Percentiles rank a stretch among this genome's conserved stretches.
These are phyloP conservation scores for Dicycla oo DNA, from an alignment of 2,888 invertebrate species.

Conservation along the genomic window DNA sequence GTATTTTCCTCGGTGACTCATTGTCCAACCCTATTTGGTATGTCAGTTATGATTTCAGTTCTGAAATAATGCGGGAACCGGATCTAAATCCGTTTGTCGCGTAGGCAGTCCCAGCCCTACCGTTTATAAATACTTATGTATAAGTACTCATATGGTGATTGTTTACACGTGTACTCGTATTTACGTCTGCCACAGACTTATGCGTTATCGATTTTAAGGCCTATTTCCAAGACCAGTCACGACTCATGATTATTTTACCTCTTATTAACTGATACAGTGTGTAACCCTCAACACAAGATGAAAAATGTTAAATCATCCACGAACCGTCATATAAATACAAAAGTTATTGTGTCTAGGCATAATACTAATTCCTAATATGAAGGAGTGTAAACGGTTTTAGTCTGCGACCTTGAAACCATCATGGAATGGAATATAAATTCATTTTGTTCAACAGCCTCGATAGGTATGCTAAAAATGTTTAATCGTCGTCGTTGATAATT, in stretches of 20 bases:
- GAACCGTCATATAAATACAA: constrained; percentile 42
- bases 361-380: constrained; percentile 51
- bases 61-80: neutral
- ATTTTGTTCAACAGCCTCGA: constrained; percentile 42
- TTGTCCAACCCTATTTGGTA: neutral
- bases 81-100: constrained; percentile 1
- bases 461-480: constrained; percentile 36
- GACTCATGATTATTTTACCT: constrained; percentile 61
- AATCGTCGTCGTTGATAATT: constrained; percentile 33
- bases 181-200: constrained; percentile 28
- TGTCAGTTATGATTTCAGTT: neutral
- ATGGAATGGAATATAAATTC: constrained; percentile 49
- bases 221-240: constrained; percentile 72
- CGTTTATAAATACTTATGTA: neutral
- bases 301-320: constrained; percentile 44
- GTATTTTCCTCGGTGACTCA: neutral
- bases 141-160: constrained; percentile 39
- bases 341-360: constrained; percentile 50
- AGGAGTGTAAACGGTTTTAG: constrained; percentile 50
- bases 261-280: constrained; percentile 34
- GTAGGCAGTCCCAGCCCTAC: constrained; percentile 14
- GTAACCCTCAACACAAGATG: constrained; percentile 9
- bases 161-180: constrained; percentile 62
- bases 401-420: constrained; percentile 55
- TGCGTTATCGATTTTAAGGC: constrained; percentile 70